A percentile compares a stretch with the other conserved stretches of the same genome.
These are phyloP conservation scores for Heterocephalus glaber DNA, from an alignment of 2,113 vertebrate species.

Conservation along the genomic window DNA sequence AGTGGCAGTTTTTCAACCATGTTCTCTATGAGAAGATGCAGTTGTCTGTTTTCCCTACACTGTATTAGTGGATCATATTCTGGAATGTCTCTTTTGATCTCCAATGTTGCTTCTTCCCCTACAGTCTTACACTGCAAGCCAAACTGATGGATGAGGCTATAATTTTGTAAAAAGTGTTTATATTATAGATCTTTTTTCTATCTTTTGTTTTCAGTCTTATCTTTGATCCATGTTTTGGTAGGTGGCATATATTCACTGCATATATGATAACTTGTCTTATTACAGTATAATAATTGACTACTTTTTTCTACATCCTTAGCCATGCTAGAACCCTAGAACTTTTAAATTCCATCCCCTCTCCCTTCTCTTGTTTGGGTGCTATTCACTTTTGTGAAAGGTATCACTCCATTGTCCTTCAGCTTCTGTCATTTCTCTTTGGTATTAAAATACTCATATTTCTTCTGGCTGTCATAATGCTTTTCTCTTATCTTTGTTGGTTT, in stretches of 20 bases:
- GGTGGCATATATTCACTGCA: background rate
- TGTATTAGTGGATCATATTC: background rate
- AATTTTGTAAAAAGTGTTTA: background rate
- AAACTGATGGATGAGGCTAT: background rate
- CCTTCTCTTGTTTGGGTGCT: background rate
- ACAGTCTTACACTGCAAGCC: background rate
- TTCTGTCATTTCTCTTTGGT: background rate
- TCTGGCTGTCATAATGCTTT: background rate
- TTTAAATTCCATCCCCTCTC: background rate
- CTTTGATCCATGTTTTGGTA: background rate
- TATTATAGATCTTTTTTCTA: background rate
- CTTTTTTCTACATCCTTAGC: background rate
- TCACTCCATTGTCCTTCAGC: background rate
- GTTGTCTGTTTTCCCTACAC: background rate
- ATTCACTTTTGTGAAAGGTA: background rate
- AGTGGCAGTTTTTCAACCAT: background rate
- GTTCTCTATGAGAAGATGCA: background rate
- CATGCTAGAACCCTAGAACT: background rate
- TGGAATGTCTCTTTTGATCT: background rate
- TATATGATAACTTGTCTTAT: background rate
- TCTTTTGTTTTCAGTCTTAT: background rate
- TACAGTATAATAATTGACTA: background rate
- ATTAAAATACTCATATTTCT: background rate
- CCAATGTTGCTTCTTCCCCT: background rate
- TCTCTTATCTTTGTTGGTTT: background rate